Conservation (phyloP, 2,113 vertebrate species). For the Puffinus mauretanicus region DNA sequence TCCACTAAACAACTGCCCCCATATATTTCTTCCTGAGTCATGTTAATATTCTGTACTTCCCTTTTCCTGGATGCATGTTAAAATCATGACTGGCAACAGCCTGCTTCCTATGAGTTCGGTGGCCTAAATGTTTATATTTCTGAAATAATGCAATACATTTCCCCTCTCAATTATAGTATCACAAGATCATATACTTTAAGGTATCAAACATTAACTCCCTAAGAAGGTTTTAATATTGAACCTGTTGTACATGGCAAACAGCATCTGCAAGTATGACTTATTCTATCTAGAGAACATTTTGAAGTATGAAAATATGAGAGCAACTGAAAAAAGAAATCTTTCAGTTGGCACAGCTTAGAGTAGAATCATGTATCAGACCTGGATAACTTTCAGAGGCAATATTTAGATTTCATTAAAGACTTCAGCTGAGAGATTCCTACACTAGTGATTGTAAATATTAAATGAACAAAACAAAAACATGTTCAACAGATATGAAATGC, state of each 20-base stretch:
- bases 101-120: neutral
- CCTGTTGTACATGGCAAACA: neutral
- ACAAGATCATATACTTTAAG: neutral
- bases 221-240: constrained; percentile 19
- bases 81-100: neutral
- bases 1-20: neutral
- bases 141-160: neutral
- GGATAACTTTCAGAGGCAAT: neutral
- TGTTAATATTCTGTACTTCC: neutral
- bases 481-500: neutral
- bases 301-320: neutral
- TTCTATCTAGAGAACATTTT: neutral
- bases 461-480: neutral
- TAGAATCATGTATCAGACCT: neutral
- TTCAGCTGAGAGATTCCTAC: neutral
- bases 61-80: neutral
- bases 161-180: neutral
- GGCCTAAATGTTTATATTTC: neutral
- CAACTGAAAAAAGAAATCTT: neutral
- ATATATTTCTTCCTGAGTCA: neutral
- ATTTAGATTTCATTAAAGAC: neutral
- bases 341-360: neutral
- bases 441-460: neutral
- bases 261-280: neutral
- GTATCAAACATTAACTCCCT: neutral